A percentile compares a stretch with the other conserved stretches of the same genome.
Conservation (phyloP, 2,797 vertebrate species). For the Apogon hyalosoma region DNA sequence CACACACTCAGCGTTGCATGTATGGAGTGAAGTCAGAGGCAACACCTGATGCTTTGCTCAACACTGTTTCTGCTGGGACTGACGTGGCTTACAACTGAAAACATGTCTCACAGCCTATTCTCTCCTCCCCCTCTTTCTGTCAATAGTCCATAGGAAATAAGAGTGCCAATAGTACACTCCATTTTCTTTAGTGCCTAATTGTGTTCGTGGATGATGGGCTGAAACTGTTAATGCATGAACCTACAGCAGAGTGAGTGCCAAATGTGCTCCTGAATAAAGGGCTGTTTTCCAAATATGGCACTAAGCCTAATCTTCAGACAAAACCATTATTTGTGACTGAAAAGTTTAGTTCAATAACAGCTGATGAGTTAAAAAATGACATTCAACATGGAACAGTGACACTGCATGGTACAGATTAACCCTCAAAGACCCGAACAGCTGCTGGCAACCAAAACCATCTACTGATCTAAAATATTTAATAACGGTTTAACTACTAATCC, state of each 20-base stretch:
- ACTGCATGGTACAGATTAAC: too few relatives aligned
- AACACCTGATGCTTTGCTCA: conserved; percentile 58
- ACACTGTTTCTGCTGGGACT: conserved; percentile 25
- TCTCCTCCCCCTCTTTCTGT: conserved; percentile 48
- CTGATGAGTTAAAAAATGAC: too few relatives aligned
- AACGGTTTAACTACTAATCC: too few relatives aligned
- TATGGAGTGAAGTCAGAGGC: conserved; percentile 10
- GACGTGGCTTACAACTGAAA: conserved; percentile 59
- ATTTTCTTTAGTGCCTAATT: conserved; percentile 36
- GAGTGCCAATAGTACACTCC: conserved; percentile 29
- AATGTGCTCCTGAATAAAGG: background rate
- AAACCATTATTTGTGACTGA: background rate
- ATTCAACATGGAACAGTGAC: too few relatives aligned
- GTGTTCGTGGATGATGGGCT: conserved; percentile 26
- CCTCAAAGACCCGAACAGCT: too few relatives aligned
- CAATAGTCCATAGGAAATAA: conserved; percentile 56
- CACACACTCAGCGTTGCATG: background rate
- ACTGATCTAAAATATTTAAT: too few relatives aligned
- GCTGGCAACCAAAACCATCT: too few relatives aligned
- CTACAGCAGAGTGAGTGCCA: conserved; percentile 12
- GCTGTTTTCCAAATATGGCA: background rate
- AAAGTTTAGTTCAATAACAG: too few relatives aligned
- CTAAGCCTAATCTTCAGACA: background rate
- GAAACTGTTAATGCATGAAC: conserved; percentile 44
- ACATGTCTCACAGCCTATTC: conserved; percentile 42